phyloP scores from a whole-genome alignment of 2,797 vertebrate species.

The Emys orbicularis region DNA sequence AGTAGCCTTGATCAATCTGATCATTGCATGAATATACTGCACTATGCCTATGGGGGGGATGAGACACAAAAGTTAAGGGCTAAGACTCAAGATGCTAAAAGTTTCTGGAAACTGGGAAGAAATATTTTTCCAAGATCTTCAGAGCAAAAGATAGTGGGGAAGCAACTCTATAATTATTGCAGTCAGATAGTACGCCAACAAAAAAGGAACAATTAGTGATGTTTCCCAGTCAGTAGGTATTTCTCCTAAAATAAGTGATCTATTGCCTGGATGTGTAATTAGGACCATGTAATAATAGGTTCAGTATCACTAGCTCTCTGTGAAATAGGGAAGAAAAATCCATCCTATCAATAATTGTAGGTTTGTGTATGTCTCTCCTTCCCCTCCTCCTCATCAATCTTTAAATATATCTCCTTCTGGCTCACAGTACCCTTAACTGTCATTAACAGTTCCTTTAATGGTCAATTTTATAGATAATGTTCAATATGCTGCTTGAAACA shows the following conservation, averaged over 20 bases:
- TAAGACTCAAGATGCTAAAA: background rate
- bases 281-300: slow-evolving; percentile 79
- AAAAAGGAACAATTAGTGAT: slow-evolving; percentile 76
- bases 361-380: slow-evolving; percentile 68
- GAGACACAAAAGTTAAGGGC: background rate
- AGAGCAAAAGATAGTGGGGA: slow-evolving; percentile 46
- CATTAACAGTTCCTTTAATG: background rate
- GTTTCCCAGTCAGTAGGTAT: slow-evolving; percentile 74
- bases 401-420: slow-evolving; percentile 42
- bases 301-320: slow-evolving; percentile 69
- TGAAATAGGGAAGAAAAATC: slow-evolving; percentile 78
- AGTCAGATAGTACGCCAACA: slow-evolving; percentile 74
- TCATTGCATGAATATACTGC: background rate
- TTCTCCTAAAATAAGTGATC: slow-evolving; percentile 74
- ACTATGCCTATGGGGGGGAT: background rate
- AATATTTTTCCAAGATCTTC: slow-evolving; percentile 57
- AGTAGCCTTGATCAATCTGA: background rate
- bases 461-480: background rate
- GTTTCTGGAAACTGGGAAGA: slow-evolving; percentile 52
- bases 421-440: background rate
- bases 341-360: slow-evolving; percentile 82
- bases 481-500: background rate
- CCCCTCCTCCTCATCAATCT: slow-evolving; percentile 54
- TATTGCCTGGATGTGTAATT: slow-evolving; percentile 82
- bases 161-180: slow-evolving; percentile 77